A percentile compares a stretch with the other conserved stretches of the same genome.
phyloP scores from a whole-genome alignment of 1,140 invertebrate species.

The Gerris buenoi region DNA sequence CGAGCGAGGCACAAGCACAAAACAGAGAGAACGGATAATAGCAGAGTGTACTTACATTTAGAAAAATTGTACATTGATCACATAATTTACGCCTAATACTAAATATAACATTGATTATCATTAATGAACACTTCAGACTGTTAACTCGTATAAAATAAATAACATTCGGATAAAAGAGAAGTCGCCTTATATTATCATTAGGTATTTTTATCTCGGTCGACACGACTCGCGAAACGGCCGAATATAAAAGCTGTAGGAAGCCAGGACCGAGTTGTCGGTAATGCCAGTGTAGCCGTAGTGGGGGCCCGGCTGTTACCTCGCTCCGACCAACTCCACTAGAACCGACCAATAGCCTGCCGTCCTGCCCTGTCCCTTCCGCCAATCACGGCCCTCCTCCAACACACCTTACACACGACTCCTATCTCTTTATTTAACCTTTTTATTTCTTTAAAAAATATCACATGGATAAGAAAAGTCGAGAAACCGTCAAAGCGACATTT shows the following conservation, averaged over 20 bases:
- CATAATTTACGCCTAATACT: constrained; percentile 8
- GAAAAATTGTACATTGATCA: constrained; percentile 10
- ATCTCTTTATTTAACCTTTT: too few species aligned
- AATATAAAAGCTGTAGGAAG: neutral
- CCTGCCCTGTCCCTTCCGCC: too few species aligned
- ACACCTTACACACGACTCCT: neutral
- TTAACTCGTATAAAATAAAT: constrained; percentile 1
- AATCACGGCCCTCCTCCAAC: too few species aligned
- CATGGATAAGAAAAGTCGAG: too few species aligned
- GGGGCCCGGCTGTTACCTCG: neutral
- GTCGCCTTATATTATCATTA: too few species aligned
- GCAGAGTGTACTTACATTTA: neutral
- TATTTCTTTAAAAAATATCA: too few species aligned
- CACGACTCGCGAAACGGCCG: neutral
- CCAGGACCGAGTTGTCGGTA: neutral
- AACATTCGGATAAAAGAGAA: too few species aligned
- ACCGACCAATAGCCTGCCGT: neutral
- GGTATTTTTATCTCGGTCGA: neutral
- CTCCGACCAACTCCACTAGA: neutral
- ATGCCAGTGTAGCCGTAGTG: neutral
- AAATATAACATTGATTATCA: constrained; percentile 7
- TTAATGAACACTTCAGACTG: constrained; percentile 13
- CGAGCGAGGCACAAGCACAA: too few species aligned
- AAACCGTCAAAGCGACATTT: too few species aligned
- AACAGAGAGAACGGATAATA: too few species aligned